Percentiles rank a stretch among this genome's conserved stretches.
Conservation (phyloP, 2,113 vertebrate genomes). For the Salminus brasiliensis region DNA sequence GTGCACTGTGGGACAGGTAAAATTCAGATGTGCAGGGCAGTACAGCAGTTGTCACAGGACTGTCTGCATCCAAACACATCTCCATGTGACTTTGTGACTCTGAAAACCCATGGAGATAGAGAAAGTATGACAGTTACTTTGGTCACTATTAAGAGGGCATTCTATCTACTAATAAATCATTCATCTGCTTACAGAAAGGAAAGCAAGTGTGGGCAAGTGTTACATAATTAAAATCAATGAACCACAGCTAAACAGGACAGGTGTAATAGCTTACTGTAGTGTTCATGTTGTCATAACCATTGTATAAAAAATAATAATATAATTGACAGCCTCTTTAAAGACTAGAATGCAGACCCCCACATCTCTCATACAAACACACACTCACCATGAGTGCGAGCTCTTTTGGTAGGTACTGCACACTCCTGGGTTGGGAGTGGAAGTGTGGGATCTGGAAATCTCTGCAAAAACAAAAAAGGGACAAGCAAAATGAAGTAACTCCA, state of each 20-base stretch:
- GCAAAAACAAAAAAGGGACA: conserved; percentile 13
- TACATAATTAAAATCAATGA: no score
- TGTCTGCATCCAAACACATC: conserved; percentile 84
- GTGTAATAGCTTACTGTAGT: no score
- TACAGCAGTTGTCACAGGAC: conserved; percentile 79
- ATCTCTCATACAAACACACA: not conserved
- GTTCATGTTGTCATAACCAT: no score
- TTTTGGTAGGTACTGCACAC: conserved; percentile 63
- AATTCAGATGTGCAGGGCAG: conserved; percentile 84
- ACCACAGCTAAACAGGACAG: no score
- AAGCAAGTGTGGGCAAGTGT: not conserved
- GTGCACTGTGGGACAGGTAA: conserved; percentile 79
- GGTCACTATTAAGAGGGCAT: no score
- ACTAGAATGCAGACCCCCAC: not conserved
- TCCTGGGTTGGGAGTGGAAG: conserved; percentile 69
- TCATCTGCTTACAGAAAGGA: not conserved
- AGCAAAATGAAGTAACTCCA: not conserved
- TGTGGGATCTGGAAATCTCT: conserved; percentile 61
- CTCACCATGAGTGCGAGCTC: conserved; percentile 69
- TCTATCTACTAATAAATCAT: no score
- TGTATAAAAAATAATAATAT: no score
- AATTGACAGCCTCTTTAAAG: no score
- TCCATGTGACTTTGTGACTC: conserved; percentile 84
- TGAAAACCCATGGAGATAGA: conserved; percentile 51
- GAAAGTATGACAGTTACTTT: no score